Evolutionary conservation across 2,888 invertebrate genomes (phyloP).

Genomic region (Drosophila planitibia): DNA sequence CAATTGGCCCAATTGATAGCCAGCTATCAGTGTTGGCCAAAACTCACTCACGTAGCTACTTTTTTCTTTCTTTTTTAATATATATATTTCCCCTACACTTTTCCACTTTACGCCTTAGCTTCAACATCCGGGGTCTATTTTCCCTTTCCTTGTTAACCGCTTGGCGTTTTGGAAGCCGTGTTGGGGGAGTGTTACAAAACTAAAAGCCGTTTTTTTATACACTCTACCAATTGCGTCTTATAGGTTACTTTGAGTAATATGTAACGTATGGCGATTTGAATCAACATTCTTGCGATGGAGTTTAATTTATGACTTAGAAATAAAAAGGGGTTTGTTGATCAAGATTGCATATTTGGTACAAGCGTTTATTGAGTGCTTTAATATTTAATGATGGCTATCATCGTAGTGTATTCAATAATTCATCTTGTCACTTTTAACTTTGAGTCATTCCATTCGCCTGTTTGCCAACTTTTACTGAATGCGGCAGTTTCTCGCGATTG

Average conservation of each 20-base stretch:
- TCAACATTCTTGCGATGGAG: background rate
- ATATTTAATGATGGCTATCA: background rate
- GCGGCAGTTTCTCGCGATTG: background rate
- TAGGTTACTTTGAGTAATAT: background rate
- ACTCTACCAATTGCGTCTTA: background rate
- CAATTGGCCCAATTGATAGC: conserved; percentile 47
- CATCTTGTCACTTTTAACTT: background rate
- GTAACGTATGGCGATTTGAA: background rate
- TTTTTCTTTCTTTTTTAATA: background rate
- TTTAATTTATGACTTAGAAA: background rate
- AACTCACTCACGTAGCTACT: conserved; percentile 14
- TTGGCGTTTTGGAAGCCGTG: background rate
- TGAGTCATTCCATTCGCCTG: conserved; percentile 2
- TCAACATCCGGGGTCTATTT: background rate
- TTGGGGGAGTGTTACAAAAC: conserved; percentile 5
- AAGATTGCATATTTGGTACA: background rate
- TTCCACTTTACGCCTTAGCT: conserved; percentile 1
- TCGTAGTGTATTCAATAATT: background rate
- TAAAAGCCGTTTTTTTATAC: conserved; percentile 13
- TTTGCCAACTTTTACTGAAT: conserved; percentile 19
- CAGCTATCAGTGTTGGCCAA: conserved; percentile 27
- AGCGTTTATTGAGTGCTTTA: background rate
- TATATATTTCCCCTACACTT: conserved; percentile 8
- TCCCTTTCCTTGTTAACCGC: background rate
- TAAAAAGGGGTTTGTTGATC: background rate